Evolutionary conservation across 2,888 invertebrate species (phyloP).

Genomic region (Pollenia angustigena): DNA sequence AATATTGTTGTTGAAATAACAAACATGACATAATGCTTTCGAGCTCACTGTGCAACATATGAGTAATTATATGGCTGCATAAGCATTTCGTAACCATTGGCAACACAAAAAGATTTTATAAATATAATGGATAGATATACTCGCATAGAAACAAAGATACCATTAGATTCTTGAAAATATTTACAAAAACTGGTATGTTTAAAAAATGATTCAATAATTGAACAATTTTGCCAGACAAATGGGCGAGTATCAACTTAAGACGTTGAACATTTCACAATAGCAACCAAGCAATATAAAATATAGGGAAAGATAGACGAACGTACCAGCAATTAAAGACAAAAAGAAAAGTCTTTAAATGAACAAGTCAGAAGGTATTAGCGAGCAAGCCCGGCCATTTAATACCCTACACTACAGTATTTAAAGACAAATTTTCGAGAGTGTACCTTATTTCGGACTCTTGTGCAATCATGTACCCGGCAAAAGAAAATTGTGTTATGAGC

Average conservation of each 20-base stretch:
- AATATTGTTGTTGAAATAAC: neutral
- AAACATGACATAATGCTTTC: neutral
- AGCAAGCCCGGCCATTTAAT: no score
- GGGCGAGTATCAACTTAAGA: slow-evolving; percentile 18
- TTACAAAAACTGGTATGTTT: neutral
- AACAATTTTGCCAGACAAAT: slow-evolving; percentile 55
- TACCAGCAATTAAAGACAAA: neutral
- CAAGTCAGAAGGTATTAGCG: no score
- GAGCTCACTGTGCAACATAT: slow-evolving; percentile 35
- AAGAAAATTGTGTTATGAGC: no score
- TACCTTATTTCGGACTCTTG: no score
- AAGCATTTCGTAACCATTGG: slow-evolving; percentile 63
- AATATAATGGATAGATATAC: slow-evolving; percentile 2
- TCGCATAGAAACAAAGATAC: neutral
- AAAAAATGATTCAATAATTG: slow-evolving; percentile 17
- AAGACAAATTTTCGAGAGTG: no score
- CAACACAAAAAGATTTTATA: slow-evolving; percentile 24
- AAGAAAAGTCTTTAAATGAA: no score
- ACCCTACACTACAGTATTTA: no score
- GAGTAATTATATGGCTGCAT: slow-evolving; percentile 65
- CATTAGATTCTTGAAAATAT: neutral
- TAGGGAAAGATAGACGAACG: neutral
- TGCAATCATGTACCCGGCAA: no score
- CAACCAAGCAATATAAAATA: neutral
- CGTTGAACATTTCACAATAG: slow-evolving; percentile 15